phyloP scores from a whole-genome alignment of 1,140 invertebrate genomes.

The Procambarus clarkii region DNA sequence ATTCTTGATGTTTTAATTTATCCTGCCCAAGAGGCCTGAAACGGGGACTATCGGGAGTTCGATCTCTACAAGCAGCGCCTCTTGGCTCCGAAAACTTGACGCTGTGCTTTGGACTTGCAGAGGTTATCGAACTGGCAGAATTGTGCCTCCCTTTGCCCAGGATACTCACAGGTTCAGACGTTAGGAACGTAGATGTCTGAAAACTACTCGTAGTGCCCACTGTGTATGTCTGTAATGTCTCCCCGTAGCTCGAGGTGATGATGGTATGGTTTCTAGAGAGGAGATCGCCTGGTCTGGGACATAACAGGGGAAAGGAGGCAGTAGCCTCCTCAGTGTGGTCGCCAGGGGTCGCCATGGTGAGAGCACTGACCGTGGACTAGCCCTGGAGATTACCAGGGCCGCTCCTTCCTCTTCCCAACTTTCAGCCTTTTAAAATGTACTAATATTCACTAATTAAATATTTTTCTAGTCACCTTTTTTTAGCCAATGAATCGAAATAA shows the following conservation, averaged over 20 bases:
- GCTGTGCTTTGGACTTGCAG: conserved; percentile 61
- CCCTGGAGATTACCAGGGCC: not conserved
- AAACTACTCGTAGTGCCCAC: conserved; percentile 6
- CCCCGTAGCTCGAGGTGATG: not conserved
- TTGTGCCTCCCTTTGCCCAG: conserved; percentile 66
- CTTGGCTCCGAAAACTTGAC: conserved; percentile 69
- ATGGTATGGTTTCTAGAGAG: conserved; percentile 7
- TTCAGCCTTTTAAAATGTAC: not conserved
- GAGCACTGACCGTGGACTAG: not conserved
- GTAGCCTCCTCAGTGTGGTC: conserved; percentile 30
- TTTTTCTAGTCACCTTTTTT: not conserved
- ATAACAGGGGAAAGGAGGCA: conserved; percentile 22
- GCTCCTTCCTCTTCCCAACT: too few species aligned
- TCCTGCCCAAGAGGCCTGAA: conserved; percentile 32
- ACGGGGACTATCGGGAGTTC: conserved; percentile 39
- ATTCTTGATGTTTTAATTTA: conserved; percentile 54
- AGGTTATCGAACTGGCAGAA: conserved; percentile 39
- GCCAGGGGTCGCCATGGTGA: conserved; percentile 43
- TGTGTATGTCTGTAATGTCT: conserved; percentile 5
- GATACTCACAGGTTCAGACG: conserved; percentile 68
- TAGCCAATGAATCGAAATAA: not conserved
- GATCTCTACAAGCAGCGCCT: not conserved
- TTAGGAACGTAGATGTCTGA: conserved; percentile 26
- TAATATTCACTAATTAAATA: not conserved
- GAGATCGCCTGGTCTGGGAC: conserved; percentile 16